Conservation (phyloP, 2,113 vertebrate species). For the Clarias macrocephalus region DNA sequence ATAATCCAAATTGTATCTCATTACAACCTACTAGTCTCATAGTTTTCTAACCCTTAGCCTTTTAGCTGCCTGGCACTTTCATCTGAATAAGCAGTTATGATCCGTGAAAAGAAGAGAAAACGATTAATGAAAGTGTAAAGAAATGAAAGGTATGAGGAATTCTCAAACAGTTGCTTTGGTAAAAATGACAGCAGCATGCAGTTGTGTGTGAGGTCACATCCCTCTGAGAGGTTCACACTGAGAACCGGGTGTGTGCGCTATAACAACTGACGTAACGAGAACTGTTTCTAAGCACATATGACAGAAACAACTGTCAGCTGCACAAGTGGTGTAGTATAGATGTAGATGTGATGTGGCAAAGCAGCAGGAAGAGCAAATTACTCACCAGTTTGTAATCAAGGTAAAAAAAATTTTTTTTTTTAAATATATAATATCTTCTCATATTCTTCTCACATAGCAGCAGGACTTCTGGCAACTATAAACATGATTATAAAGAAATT, state of each 20-base stretch:
- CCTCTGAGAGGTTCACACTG: conserved; percentile 10
- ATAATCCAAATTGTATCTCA: background rate
- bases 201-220: background rate
- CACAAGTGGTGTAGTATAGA: background rate
- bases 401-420: background rate
- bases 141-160: conserved; percentile 19
- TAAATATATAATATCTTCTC: background rate
- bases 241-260: background rate
- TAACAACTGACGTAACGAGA: conserved; percentile 7
- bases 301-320: background rate
- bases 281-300: background rate
- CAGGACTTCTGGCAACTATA: background rate
- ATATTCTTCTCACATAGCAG: background rate
- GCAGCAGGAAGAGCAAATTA: background rate
- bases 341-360: background rate
- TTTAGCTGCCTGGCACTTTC: background rate
- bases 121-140: background rate
- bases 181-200: background rate
- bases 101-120: background rate
- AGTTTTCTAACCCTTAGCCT: background rate
- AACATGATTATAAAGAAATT: background rate
- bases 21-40: background rate
- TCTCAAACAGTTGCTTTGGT: conserved; percentile 26
- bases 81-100: background rate
- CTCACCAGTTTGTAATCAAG: background rate